Base-by-base conservation (phyloP, 23 tunicate genomes). In the Diplosoma virens region DNA sequence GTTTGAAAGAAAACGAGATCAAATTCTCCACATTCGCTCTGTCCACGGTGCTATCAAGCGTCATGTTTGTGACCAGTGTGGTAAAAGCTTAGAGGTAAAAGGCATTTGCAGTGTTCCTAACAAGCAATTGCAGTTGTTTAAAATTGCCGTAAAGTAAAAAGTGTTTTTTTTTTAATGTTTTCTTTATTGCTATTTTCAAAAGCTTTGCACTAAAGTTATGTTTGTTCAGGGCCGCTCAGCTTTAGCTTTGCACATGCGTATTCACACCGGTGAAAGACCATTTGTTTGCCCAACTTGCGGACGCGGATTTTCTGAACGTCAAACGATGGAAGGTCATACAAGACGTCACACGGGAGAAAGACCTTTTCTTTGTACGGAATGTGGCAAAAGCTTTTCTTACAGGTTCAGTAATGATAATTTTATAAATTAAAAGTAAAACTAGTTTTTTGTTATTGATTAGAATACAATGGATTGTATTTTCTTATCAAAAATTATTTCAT, bases 321-420 rank as follows among this genome's bases (percentile, higher is more conserved):
- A 85, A 34, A 85, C 82, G 11, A 64, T 82, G 81, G 64, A 79
- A 69, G 97, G 80, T 68, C 97, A 92, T 59, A 73, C 66, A 59
- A 41, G 97, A 34, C 53, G 84, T 4, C 97, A 92, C 55, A 84
- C 87, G 4, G 97, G 97, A 55, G 97, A 92, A 47, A 73, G 84
- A 76, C 97, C 97, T 1, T 92, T 80, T 58, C 84, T 85, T 1
- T 92, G 97, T 77, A 82, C 87, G 1, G 59, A 37, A 0, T 92
- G 97, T 53, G 97, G 97, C 28, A 92, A 85, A 70, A 68, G 72
- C 33, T 92, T 92, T 78, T 72, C 90, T 27, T 86, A 81, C 58
- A 79, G 92, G 92, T 86, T 6, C n/a, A n/a, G n/a, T n/a, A n/a
- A n/a, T n/a, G n/a, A n/a, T n/a, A n/a, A n/a, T n/a, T n/a, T n/a